A percentile compares a stretch with the other conserved stretches of the same genome.
Conservation (phyloP, 2,888 invertebrate genomes). For the Portevinia maculata region DNA sequence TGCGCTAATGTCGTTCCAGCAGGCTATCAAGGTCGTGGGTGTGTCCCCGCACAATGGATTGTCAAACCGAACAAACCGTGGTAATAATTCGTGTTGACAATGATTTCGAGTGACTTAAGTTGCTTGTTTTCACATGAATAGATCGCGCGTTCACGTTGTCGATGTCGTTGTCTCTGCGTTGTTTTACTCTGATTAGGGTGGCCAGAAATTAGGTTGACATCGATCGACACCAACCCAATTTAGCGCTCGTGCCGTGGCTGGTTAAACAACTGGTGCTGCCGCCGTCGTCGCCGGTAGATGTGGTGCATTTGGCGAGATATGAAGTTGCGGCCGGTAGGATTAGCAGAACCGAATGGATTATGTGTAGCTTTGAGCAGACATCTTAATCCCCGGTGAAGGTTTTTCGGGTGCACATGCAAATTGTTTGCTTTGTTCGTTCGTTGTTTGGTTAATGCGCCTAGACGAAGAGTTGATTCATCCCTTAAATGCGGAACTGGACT, state of each 20-base stretch:
- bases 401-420: conserved; percentile 31
- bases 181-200: conserved; percentile 72
- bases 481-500: conserved; percentile 64
- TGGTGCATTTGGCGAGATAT: conserved; percentile 34
- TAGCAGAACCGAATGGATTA: conserved; percentile 49
- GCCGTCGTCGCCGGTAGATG: background rate
- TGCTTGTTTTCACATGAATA: conserved; percentile 73
- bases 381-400: conserved; percentile 64
- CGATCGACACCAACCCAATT: conserved; percentile 71
- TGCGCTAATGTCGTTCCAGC: conserved; percentile 37
- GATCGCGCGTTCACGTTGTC: conserved; percentile 56
- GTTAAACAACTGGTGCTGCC: conserved; percentile 17
- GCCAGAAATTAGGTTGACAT: conserved; percentile 74
- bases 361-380: conserved; percentile 56
- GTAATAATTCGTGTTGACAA: conserved; percentile 74
- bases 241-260: conserved; percentile 62
- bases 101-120: conserved; percentile 73
- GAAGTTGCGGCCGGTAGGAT: conserved; percentile 38
- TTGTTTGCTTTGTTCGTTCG: background rate
- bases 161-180: conserved; percentile 42
- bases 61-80: conserved; percentile 70
- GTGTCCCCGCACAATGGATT: conserved; percentile 63
- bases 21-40: conserved; percentile 60
- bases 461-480: conserved; percentile 44
- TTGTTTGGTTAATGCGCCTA: conserved; percentile 1